These are phyloP conservation scores for Hippopotamyrus pictus DNA, from an alignment of 2,797 vertebrate species.

Conservation along the genomic window DNA sequence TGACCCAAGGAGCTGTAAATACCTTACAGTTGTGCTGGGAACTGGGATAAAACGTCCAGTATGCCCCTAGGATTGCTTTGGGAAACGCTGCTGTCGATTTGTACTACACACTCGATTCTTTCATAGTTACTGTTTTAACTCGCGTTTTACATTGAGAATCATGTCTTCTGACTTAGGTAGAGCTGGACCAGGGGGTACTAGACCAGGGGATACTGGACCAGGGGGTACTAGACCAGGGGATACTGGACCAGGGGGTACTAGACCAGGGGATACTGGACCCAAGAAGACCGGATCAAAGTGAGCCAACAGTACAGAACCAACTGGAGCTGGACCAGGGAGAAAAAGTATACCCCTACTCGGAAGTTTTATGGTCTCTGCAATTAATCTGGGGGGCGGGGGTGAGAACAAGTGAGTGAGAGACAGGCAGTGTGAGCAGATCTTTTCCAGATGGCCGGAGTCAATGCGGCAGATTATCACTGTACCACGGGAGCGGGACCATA, in stretches of 20 bases:
- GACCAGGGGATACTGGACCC: neutral
- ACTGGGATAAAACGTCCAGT: neutral
- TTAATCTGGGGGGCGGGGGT: neutral
- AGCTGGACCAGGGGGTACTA: neutral
- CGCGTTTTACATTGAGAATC: neutral
- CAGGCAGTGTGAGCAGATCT: neutral
- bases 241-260: neutral
- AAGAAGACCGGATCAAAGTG: neutral
- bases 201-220: too few relatives aligned
- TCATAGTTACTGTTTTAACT: neutral
- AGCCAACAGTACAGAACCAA: neutral
- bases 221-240: too few relatives aligned
- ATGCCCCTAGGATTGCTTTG: neutral
- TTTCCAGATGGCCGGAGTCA: neutral
- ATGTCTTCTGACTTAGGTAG: neutral
- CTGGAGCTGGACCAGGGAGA: neutral
- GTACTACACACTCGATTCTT: neutral
- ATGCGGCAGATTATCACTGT: neutral
- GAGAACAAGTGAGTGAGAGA: neutral
- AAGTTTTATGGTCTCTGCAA: neutral
- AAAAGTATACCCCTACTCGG: neutral
- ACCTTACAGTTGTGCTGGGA: neutral
- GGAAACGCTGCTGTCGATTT: neutral
- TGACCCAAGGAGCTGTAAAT: neutral
- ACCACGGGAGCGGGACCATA: neutral